These are phyloP conservation scores for Sabellastarte sp. DNA, from an alignment of 2,888 invertebrate species.

Conservation along the genomic window DNA sequence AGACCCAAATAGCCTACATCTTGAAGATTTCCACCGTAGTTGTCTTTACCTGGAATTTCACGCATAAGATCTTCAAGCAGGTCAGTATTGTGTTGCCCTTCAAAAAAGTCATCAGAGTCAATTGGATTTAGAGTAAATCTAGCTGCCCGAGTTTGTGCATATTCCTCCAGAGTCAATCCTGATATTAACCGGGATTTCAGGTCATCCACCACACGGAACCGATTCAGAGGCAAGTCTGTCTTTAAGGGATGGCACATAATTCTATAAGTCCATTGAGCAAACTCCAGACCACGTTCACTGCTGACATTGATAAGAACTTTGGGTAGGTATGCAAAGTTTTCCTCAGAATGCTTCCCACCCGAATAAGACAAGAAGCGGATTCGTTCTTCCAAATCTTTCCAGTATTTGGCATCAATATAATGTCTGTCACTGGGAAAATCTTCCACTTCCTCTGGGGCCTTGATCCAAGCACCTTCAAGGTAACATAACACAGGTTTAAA, in stretches of 20 bases:
- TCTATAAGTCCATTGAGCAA: constrained; percentile 32
- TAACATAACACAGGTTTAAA: constrained; percentile 46
- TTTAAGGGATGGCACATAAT: constrained; percentile 36
- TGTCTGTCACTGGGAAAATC: constrained; percentile 48
- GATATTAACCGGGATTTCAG: constrained; percentile 26
- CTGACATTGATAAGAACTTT: constrained; percentile 25
- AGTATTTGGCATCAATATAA: constrained; percentile 37
- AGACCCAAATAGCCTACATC: constrained; percentile 27
- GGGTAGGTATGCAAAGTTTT: constrained; percentile 43
- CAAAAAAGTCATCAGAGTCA: background rate
- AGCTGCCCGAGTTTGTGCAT: background rate
- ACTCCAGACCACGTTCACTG: background rate
- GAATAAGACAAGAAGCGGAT: constrained; percentile 35
- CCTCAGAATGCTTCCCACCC: constrained; percentile 35
- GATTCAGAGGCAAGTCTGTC: constrained; percentile 27
- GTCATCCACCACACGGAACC: constrained; percentile 37
- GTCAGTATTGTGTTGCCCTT: constrained; percentile 2
- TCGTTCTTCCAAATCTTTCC: constrained; percentile 28
- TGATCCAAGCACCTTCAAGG: constrained; percentile 47
- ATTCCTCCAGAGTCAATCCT: background rate
- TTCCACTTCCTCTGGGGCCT: constrained; percentile 29
- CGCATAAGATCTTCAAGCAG: constrained; percentile 35
- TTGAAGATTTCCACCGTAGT: constrained; percentile 28
- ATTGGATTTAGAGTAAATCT: constrained; percentile 10
- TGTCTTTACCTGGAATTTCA: constrained; percentile 40